phyloP scores from a whole-genome alignment of 2,797 vertebrate species.

The Tenualosa thibaudeaui region DNA sequence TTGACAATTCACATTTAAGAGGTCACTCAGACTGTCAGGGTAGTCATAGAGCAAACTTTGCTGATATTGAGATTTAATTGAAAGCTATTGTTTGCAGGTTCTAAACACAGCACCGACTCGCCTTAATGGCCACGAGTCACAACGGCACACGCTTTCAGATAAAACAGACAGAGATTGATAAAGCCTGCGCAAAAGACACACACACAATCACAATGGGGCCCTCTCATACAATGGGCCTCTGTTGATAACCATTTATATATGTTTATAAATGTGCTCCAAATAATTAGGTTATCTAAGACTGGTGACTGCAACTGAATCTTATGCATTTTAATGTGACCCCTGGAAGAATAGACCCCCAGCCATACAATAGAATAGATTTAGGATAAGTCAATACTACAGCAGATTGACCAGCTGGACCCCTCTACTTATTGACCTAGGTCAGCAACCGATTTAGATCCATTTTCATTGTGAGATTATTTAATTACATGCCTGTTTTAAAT shows the following conservation, averaged over 20 bases:
- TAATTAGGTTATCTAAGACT: conserved; percentile 75
- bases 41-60: neutral
- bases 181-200: neutral
- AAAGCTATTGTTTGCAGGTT: neutral
- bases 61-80: neutral
- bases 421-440: conserved; percentile 73
- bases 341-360: conserved; percentile 72
- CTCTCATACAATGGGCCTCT: neutral
- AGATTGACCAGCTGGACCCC: conserved; percentile 76
- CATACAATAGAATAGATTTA: conserved; percentile 70
- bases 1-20: neutral
- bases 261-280: conserved; percentile 72
- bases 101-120: neutral
- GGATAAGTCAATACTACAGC: conserved; percentile 72
- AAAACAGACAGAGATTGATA: conserved; percentile 7
- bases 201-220: neutral
- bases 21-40: neutral
- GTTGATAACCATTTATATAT: conserved; percentile 56
- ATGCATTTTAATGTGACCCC: conserved; percentile 71
- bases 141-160: neutral
- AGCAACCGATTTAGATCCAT: conserved; percentile 68
- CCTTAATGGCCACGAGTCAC: neutral
- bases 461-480: conserved; percentile 61
- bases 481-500: conserved; percentile 37
- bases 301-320: conserved; percentile 66